These are phyloP conservation scores for Nanorana parkeri DNA, from an alignment of 2,113 vertebrate genomes.

Conservation along the genomic window DNA sequence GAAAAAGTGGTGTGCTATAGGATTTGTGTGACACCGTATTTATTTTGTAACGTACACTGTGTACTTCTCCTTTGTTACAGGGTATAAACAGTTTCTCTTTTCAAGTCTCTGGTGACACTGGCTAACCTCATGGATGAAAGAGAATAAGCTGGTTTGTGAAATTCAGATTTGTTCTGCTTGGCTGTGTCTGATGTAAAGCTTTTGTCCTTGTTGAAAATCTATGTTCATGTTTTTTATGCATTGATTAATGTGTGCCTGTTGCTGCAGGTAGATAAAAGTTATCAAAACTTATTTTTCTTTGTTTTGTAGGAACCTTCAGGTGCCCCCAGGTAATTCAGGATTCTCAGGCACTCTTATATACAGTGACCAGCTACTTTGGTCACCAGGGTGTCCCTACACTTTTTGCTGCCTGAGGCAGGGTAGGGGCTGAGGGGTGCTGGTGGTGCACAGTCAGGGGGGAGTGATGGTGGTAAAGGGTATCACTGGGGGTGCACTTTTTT, in stretches of 20 bases:
- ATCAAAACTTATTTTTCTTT: background rate
- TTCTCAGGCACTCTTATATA: too few species aligned
- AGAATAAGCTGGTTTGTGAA: conserved; percentile 34
- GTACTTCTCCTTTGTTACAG: conserved; percentile 33
- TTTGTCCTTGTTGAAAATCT: background rate
- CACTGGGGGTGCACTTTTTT: too few species aligned
- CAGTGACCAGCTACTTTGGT: too few species aligned
- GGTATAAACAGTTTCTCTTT: conserved; percentile 50
- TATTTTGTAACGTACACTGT: conserved; percentile 53
- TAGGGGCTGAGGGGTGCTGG: too few species aligned
- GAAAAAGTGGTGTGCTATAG: background rate
- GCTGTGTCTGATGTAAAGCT: conserved; percentile 22
- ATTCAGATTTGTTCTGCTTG: conserved; percentile 19
- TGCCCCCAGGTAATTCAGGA: too few species aligned
- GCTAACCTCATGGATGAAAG: conserved; percentile 44
- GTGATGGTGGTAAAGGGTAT: too few species aligned
- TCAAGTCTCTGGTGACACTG: conserved; percentile 46
- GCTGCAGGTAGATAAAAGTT: background rate
- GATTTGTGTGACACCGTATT: conserved; percentile 50
- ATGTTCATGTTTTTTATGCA: background rate
- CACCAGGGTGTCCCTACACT: too few species aligned
- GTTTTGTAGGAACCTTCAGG: background rate
- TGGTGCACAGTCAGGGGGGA: too few species aligned
- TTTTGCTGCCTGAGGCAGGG: too few species aligned
- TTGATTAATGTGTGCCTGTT: background rate